Conservation (phyloP, 2,888 invertebrate species). For the Zygogramma bicolorata region DNA sequence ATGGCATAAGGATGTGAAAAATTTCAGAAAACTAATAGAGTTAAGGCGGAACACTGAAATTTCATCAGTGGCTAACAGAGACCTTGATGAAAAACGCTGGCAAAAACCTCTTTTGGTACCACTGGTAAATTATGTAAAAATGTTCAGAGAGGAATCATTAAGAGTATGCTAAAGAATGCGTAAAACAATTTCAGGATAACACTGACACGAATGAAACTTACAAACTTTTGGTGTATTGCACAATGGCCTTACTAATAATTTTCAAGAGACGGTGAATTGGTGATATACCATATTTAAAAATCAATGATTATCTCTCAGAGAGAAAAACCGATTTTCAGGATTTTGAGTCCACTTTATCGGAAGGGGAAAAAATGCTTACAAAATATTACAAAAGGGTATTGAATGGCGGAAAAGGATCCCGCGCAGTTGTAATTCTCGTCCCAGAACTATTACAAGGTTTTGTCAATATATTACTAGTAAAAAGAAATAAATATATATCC, state of each 20-base stretch:
- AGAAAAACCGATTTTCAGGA: slow-evolving; percentile 39
- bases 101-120: slow-evolving; percentile 35
- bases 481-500: slow-evolving; percentile 48
- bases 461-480: slow-evolving; percentile 44
- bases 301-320: slow-evolving; percentile 39
- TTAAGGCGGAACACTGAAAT: slow-evolving; percentile 37
- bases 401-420: slow-evolving; percentile 52
- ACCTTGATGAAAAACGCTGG: slow-evolving; percentile 37
- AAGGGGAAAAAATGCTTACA: slow-evolving; percentile 47
- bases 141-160: slow-evolving; percentile 20
- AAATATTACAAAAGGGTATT: slow-evolving; percentile 51
- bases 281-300: slow-evolving; percentile 46
- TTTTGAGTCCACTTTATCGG: slow-evolving; percentile 45
- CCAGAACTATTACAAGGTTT: slow-evolving; percentile 48
- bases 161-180: slow-evolving; percentile 23
- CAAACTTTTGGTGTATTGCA: slow-evolving; percentile 36
- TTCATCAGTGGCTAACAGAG: slow-evolving; percentile 34
- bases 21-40: slow-evolving; percentile 31
- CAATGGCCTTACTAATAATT: slow-evolving; percentile 39
- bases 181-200: slow-evolving; percentile 17
- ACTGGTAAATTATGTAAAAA: slow-evolving; percentile 30
- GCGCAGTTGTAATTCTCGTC: slow-evolving; percentile 53
- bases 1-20: slow-evolving; percentile 27
- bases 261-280: slow-evolving; percentile 47
- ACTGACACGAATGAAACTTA: slow-evolving; percentile 28